Base-by-base conservation (phyloP, 2,888 invertebrate genomes). In the Heliconius cydno region DNA sequence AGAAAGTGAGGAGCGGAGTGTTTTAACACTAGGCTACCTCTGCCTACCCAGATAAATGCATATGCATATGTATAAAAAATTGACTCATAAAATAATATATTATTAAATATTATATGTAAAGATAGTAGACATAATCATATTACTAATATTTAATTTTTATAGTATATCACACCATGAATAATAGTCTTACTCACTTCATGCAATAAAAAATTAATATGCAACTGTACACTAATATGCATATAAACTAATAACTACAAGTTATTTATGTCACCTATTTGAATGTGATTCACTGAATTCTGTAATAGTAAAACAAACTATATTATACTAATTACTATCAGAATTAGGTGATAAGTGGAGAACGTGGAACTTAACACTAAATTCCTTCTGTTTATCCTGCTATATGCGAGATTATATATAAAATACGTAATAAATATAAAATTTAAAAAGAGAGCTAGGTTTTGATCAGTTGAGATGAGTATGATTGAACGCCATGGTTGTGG, bases 181-280 rank as follows among this genome's bases (percentile, higher is more conserved):
- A 88, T 83, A 79, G 81, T 84, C 82, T 89, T 88, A 86, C 86
- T 90, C 87, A 87, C 83, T 82, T 86, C 87, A 87, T 81, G 86
- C 87, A 87, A 90, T 87, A 81, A 86, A 84, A 88, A 90, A 89
- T 9, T 84, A 86, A 90, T 90, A 90, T 85, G 86, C 84, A 84
- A 86, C 86, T 85, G 83, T 79, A 77, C 76, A 86, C 87, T 86
- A 90, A 90, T 84, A 77, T 82, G 86, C 82, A 87, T 82, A 34
- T 34, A 34, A 34, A 34, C 34, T 34, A 34, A 34, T 87, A 86
- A 85, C 88, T 84, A 83, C 82, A 80, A 84, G 84, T 80, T 84
- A 85, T 85, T 82, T 77, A 82, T 79, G 77, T 82, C 83, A 85
- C 85, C 84, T 87, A 88, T 89, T 89, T 87, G 83, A 84, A 84